phyloP scores from a whole-genome alignment of 2,888 invertebrate species.

The Diachrysia chrysitis region DNA sequence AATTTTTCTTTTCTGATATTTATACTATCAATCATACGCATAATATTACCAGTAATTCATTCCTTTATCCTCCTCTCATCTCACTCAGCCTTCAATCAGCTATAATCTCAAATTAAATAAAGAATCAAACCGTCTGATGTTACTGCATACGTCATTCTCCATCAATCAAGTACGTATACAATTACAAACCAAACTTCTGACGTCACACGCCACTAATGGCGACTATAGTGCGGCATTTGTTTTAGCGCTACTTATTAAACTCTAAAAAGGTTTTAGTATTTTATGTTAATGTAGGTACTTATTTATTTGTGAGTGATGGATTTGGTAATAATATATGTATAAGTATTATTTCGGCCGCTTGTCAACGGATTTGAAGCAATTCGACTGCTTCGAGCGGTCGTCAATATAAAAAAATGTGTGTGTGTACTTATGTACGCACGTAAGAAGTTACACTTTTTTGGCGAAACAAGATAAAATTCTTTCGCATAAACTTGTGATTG shows the following conservation, averaged over 20 bases:
- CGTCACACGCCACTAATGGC: neutral
- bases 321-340: neutral
- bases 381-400: no score
- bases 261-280: neutral
- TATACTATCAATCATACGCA: no score
- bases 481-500: no score
- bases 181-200: neutral
- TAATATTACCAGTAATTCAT: no score
- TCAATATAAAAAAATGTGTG: no score
- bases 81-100: neutral
- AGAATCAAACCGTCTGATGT: neutral
- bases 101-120: neutral
- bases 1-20: no score
- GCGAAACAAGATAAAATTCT: no score
- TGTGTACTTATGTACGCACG: no score
- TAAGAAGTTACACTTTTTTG: no score
- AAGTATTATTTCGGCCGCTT: no score
- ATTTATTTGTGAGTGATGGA: neutral
- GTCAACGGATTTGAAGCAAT: no score
- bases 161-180: neutral
- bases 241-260: constrained; percentile 2
- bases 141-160: neutral
- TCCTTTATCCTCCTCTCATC: no score
- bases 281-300: neutral
- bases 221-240: neutral